Base-by-base conservation (phyloP, 2,888 invertebrate genomes). In the Parnassius smintheus region DNA sequence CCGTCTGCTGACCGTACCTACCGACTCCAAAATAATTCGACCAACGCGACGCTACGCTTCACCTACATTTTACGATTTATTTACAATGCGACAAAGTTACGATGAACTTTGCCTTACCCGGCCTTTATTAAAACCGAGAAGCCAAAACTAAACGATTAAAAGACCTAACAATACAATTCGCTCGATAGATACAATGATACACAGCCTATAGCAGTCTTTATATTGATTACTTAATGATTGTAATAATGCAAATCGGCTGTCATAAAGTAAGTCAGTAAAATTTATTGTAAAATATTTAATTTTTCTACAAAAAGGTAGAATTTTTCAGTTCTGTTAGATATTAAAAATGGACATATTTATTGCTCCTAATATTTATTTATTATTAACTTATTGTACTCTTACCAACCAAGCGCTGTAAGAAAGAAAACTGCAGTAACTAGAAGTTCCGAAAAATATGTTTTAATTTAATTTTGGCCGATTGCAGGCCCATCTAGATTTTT, bases 1-100 rank as follows among this genome's bases (percentile, higher is more conserved):
- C 86, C 64, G 89, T 88, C 69, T 90, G 90, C 80, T 90, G 77
- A 86, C 65, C 46, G 53, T 60, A 60, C 0, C 8, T 60, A 60
- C 0, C 8, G 49, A 12, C 7, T 18, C 7, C 11, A 12, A n/a
- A n/a, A 13, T 12, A n/a, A n/a, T 49, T 7, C 49, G 2, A 49
- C 9, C 49, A 9, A 49, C 12, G 61, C 49, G 49, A 49, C 12
- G 61, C 65, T 18, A 2, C 44, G 13, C 10, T n/a, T 9, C 4
- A 35, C 35, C 2, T 18, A 44, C 42, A 51, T 51, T 51, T 11
- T 12, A 12, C 25, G 2, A 11, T 11, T 51, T 25, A 25, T 9
- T 51, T 25, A 25, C n/a, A 49, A 49, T 7, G 49, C n/a, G 13
- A 13, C 8, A 12, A 49, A 8, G 7, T 49, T 49, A 9, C 49